These are phyloP conservation scores for Amphiura filiformis DNA, from an alignment of 35 echinoderm and acorn worm species.

Conservation along the genomic window DNA sequence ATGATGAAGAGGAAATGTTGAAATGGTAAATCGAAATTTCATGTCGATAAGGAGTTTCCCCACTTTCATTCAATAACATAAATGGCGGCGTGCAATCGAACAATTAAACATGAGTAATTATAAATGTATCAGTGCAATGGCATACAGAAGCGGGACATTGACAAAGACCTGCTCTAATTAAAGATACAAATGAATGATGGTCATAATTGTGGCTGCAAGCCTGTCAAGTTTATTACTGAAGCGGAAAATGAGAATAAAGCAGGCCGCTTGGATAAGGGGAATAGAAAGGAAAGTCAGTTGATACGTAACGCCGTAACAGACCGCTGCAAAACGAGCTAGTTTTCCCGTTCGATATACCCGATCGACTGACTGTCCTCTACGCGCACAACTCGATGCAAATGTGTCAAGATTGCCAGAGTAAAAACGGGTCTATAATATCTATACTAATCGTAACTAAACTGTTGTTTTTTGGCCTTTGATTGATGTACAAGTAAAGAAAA, in stretches of 20 bases:
- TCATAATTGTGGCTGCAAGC: no score
- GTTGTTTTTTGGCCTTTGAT: background rate
- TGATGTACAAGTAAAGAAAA: background rate
- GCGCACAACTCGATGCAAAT: background rate
- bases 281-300: no score
- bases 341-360: background rate
- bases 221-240: no score
- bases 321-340: background rate
- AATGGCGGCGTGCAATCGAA: background rate
- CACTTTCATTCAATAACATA: no score
- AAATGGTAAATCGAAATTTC: background rate
- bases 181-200: no score
- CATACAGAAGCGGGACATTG: no score
- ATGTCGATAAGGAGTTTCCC: background rate
- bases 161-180: no score
- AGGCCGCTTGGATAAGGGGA: no score
- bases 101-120: background rate
- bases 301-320: background rate
- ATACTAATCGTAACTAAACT: background rate
- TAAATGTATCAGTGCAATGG: no score
- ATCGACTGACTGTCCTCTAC: background rate
- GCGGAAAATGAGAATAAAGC: no score
- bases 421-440: background rate
- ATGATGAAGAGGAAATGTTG: background rate
- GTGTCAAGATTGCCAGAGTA: background rate